A percentile compares a stretch with the other conserved stretches of the same genome.
These are phyloP conservation scores for Drosophila punjabiensis DNA, from an alignment of 1,140 invertebrate genomes.

Conservation along the genomic window DNA sequence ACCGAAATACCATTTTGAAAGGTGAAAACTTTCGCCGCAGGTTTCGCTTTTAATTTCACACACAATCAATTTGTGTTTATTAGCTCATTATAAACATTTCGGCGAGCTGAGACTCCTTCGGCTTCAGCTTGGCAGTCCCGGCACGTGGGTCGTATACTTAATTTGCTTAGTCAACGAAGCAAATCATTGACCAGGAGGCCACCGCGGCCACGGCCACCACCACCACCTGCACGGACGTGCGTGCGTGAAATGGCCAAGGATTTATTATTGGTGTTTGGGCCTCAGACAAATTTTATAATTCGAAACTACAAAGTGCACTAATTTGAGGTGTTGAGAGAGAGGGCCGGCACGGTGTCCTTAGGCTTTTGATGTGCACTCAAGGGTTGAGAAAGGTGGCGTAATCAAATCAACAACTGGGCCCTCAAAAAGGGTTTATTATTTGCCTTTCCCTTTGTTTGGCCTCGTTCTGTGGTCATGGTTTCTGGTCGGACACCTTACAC, in stretches of 20 bases:
- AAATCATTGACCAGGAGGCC: slow-evolving; percentile 68
- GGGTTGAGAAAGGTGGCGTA: slow-evolving; percentile 68
- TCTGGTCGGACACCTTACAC: slow-evolving; percentile 42
- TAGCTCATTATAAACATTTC: slow-evolving; percentile 72
- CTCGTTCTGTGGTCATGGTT: slow-evolving; percentile 33
- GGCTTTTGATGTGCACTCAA: slow-evolving; percentile 74
- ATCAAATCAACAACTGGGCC: slow-evolving; percentile 68
- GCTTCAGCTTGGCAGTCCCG: slow-evolving; percentile 35
- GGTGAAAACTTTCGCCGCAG: slow-evolving; percentile 31
- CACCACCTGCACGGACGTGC: slow-evolving; percentile 51
- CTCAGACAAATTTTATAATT: slow-evolving; percentile 56
- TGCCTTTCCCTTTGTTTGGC: slow-evolving; percentile 36
- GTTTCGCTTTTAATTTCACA: slow-evolving; percentile 59
- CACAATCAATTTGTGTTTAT: slow-evolving; percentile 74
- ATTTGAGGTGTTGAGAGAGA: slow-evolving; percentile 75
- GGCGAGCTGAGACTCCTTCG: not conserved
- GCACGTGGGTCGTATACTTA: slow-evolving; percentile 74
- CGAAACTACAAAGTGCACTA: slow-evolving; percentile 80
- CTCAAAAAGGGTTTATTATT: slow-evolving; percentile 33
- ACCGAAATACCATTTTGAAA: slow-evolving; percentile 14
- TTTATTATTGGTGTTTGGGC: slow-evolving; percentile 47
- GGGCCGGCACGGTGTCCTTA: slow-evolving; percentile 27
- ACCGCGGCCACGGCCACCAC: not conserved
- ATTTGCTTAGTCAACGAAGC: slow-evolving; percentile 80
- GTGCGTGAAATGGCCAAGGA: slow-evolving; percentile 56